Evolutionary conservation across 2,113 vertebrate species (phyloP).

Genomic region (Glareola pratincola): DNA sequence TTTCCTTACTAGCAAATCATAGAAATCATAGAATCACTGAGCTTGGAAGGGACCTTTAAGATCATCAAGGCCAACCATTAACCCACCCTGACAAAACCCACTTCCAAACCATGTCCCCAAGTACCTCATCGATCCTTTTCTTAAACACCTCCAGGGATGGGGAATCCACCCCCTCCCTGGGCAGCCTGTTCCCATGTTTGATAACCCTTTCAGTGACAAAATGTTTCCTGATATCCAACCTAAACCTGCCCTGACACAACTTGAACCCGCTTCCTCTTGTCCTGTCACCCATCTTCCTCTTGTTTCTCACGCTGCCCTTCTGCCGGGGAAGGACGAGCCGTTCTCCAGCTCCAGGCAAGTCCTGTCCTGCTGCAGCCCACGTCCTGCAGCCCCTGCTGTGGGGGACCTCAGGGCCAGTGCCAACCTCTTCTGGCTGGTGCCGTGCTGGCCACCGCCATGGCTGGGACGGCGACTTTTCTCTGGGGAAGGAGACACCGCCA

Average conservation of each 20-base stretch:
- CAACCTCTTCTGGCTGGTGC: background rate
- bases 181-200: background rate
- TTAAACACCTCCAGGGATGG: too few species aligned
- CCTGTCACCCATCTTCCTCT: background rate
- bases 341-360: background rate
- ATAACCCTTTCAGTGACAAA: too few species aligned
- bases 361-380: background rate
- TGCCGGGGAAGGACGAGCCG: background rate
- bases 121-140: too few species aligned
- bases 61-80: too few species aligned
- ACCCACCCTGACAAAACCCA: too few species aligned
- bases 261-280: too few species aligned
- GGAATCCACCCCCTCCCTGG: too few species aligned
- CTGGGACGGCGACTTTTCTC: background rate
- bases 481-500: accelerated
- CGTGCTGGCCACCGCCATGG: background rate
- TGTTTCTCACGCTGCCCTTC: background rate
- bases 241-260: too few species aligned
- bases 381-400: background rate
- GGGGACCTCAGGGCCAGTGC: background rate
- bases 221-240: too few species aligned
- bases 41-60: too few species aligned
- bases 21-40: too few species aligned
- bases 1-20: background rate
- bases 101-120: too few species aligned